Base-by-base conservation (phyloP, 2,797 vertebrate species). In the Syndactyla subalaris region DNA sequence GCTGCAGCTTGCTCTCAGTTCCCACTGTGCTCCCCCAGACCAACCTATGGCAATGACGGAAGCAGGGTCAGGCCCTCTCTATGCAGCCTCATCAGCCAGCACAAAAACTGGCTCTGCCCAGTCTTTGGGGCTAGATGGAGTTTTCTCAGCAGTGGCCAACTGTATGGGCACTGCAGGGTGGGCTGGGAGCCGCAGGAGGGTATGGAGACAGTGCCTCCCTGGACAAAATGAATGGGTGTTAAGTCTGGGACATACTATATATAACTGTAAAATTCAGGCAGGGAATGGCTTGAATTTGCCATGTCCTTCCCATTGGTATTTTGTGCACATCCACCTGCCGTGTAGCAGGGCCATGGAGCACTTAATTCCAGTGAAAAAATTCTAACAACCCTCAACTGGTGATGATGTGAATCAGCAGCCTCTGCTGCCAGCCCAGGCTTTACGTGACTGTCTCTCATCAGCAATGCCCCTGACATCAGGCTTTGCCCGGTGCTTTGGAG, bases 81-180 rank as follows among this genome's bases (percentile, higher is more conserved):
- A 9, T 16, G 20, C 65, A 88, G 66, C 30, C 24, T 36, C 34
- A 12, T 52, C 45, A 51, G 36, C 20, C 72, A 78, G 16, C 34
- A 55, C 72, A 17, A 46, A 77, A 70, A 10, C 6, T 34, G 21
- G 3, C 14, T 80, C 30, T 49, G 36, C 23, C 30, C n/a, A 12
- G 38, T 55, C 0, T 0, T 22, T 57, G 32, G 43, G n/a, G 21
- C n/a, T 51, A 26, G 22, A 12, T 2, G 16, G 20, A 4, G 1
- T 30, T 22, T 45, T 41, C 27, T 27, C 66, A 45, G 22, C 2
- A 2, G 38, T 27, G 34, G 18, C 19, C 75, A 46, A 18, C 43
- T 49, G 17, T 46, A 13, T 0, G 2, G 41, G 22, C 52, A 29
- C 67, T 43, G 61, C 58, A 51, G 29, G 13, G 30, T 39, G 45